These are phyloP conservation scores for Selenia dentaria DNA, from an alignment of 2,888 invertebrate species.

Conservation along the genomic window DNA sequence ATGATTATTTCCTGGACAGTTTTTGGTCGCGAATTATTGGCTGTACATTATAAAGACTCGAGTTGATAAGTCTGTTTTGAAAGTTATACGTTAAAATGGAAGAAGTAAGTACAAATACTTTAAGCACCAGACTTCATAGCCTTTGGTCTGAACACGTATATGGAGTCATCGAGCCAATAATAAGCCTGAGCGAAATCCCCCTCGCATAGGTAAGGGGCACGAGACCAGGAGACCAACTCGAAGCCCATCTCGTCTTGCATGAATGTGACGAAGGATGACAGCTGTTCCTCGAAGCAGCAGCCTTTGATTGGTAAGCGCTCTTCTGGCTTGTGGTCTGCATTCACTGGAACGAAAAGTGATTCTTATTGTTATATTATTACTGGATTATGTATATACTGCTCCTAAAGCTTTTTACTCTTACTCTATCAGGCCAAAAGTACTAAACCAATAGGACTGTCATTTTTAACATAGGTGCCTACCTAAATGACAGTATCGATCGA, in stretches of 20 bases:
- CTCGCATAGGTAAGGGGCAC: conserved; percentile 98
- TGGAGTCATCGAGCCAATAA: conserved; percentile 95
- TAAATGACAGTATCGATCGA: too few relatives aligned
- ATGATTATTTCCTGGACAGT: too few relatives aligned
- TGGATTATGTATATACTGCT: too few relatives aligned
- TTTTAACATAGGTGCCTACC: too few relatives aligned
- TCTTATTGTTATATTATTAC: too few relatives aligned
- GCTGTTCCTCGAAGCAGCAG: conserved; percentile 91
- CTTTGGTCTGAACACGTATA: conserved; percentile 89
- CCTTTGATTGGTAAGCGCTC: conserved; percentile 89
- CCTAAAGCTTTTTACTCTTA: too few relatives aligned
- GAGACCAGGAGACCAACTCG: conserved; percentile 92
- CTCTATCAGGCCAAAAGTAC: too few relatives aligned
- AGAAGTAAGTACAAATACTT: background rate
- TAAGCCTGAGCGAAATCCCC: conserved; percentile 96
- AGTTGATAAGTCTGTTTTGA: background rate
- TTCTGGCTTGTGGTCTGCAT: conserved; percentile 88
- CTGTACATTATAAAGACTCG: too few relatives aligned
- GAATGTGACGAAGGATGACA: conserved; percentile 87
- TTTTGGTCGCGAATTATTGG: too few relatives aligned
- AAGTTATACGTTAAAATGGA: background rate
- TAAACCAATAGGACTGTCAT: too few relatives aligned
- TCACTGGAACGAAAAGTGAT: conserved; percentile 64
- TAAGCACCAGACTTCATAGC: conserved; percentile 7
- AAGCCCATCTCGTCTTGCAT: conserved; percentile 89